These are phyloP conservation scores for Drosophila auraria DNA, from an alignment of 1,140 invertebrate species.

Conservation along the genomic window DNA sequence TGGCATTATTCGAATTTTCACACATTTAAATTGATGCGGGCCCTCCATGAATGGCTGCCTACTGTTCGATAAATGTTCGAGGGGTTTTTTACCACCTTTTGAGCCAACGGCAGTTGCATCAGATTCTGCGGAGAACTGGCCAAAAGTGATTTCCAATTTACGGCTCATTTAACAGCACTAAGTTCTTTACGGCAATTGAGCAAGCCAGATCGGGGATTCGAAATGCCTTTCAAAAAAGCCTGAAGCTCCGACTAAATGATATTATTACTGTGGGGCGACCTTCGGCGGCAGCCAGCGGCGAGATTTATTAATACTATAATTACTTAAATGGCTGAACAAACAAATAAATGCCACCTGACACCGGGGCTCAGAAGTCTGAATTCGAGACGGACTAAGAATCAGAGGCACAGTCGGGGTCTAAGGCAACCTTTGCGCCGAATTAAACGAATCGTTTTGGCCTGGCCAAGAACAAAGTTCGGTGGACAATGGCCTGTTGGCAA, in stretches of 20 bases:
- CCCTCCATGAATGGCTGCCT: constrained; percentile 6
- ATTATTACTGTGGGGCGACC: constrained; percentile 33
- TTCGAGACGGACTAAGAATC: constrained; percentile 9
- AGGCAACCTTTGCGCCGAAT: constrained; percentile 25
- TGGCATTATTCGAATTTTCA: constrained; percentile 16
- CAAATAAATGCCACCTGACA: constrained; percentile 36
- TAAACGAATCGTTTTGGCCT: constrained; percentile 21
- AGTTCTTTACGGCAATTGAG: constrained; percentile 45
- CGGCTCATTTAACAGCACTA: constrained; percentile 39
- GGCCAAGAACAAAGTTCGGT: constrained; percentile 31
- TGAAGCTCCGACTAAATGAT: constrained; percentile 17
- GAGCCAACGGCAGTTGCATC: constrained; percentile 3
- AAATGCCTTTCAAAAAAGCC: constrained; percentile 49
- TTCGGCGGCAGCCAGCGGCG: constrained; percentile 22
- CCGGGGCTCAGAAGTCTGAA: not conserved
- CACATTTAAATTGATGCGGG: constrained; percentile 6
- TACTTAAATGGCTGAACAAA: constrained; percentile 27
- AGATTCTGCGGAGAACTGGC: constrained; percentile 5
- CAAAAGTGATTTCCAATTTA: constrained; percentile 43
- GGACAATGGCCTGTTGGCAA: constrained; percentile 40
- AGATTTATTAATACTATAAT: constrained; percentile 49
- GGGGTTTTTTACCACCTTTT: not conserved
- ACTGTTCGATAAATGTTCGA: not conserved
- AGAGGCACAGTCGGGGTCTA: not conserved
- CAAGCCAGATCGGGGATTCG: constrained; percentile 23